phyloP scores from a whole-genome alignment of 2,113 vertebrate genomes.

The Meles meles region DNA sequence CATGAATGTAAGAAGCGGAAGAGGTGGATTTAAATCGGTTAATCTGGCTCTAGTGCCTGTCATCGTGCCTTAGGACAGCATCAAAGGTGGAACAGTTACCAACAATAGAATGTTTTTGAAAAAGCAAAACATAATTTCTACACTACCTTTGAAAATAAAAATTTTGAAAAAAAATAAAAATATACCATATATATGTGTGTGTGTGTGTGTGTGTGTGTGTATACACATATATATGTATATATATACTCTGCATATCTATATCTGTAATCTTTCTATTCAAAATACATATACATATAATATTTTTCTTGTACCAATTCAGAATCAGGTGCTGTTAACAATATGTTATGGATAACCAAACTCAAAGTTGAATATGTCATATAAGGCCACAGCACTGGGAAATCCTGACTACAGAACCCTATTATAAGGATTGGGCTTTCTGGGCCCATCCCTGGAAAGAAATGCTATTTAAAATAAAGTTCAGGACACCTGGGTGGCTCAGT shows the following conservation, averaged over 20 bases:
- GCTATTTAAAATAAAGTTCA: background rate
- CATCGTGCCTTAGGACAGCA: rapidly evolving
- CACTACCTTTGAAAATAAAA: background rate
- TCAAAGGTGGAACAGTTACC: background rate
- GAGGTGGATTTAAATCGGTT: background rate
- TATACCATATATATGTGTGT: no score
- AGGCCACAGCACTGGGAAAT: background rate
- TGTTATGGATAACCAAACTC: background rate
- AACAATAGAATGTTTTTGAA: background rate
- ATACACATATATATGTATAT: background rate
- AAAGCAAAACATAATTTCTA: background rate
- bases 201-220: no score
- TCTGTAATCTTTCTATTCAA: background rate
- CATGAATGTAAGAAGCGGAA: background rate
- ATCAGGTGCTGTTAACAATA: background rate
- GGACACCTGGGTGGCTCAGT: no score
- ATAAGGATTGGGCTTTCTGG: background rate
- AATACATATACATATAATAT: background rate
- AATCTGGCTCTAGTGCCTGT: background rate
- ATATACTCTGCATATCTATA: background rate
- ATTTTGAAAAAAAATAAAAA: no score
- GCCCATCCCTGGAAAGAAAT: background rate
- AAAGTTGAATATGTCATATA: background rate
- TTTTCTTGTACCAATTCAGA: background rate
- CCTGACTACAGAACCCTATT: no score